These are phyloP conservation scores for Cephus pulcher DNA, from an alignment of 2,888 invertebrate species.

Conservation along the genomic window DNA sequence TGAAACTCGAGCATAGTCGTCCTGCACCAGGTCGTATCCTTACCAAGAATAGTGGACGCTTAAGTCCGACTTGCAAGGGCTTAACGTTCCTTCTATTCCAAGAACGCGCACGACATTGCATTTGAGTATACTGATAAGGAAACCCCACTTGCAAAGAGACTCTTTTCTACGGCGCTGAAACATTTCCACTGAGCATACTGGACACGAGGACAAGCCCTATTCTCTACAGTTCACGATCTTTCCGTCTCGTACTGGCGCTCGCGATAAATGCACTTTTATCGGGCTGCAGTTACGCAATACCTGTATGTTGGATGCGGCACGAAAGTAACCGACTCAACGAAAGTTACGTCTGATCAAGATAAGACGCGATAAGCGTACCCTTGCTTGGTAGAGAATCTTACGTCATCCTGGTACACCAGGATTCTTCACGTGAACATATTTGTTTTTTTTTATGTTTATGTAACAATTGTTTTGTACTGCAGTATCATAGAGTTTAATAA, in stretches of 20 bases:
- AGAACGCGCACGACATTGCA: background rate
- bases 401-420: background rate
- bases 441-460: background rate
- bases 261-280: background rate
- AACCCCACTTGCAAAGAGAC: background rate
- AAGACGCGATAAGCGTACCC: slow-evolving; percentile 42
- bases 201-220: background rate
- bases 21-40: slow-evolving; percentile 7
- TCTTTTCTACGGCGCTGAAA: background rate
- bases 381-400: background rate
- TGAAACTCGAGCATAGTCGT: slow-evolving; percentile 8
- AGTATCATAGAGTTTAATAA: background rate
- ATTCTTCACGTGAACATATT: background rate
- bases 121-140: background rate
- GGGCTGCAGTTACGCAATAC: background rate
- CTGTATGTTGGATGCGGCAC: background rate
- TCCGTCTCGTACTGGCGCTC: background rate
- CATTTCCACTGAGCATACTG: background rate
- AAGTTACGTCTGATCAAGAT: slow-evolving; percentile 49
- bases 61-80: background rate
- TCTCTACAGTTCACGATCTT: background rate
- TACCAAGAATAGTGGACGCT: background rate
- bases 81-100: background rate
- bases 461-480: background rate
- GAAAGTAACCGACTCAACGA: slow-evolving; percentile 15